phyloP scores from a whole-genome alignment of 2,113 vertebrate genomes.

The Thymallus thymallus region DNA sequence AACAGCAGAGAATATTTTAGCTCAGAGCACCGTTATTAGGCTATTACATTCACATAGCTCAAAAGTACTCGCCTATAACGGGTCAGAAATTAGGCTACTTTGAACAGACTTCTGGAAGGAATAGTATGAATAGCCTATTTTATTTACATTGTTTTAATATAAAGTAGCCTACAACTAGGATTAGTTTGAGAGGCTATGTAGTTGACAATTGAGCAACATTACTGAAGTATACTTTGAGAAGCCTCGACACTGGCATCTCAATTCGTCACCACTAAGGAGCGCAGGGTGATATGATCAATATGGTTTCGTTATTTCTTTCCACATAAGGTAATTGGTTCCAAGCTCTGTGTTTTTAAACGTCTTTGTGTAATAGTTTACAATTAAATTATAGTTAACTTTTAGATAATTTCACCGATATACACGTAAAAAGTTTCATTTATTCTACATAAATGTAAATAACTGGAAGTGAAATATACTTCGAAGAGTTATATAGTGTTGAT shows the following conservation, averaged over 20 bases:
- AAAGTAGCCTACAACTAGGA: neutral
- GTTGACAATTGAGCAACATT: no score
- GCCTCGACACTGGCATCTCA: no score
- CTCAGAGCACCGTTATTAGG: neutral
- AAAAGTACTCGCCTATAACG: neutral
- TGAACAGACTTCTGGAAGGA: neutral
- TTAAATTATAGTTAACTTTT: no score
- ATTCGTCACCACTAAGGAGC: no score
- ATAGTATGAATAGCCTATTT: neutral
- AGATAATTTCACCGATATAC: no score
- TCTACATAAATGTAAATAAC: neutral
- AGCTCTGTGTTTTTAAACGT: neutral
- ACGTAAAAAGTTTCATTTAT: no score
- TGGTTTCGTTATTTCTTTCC: no score
- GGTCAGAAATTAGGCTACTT: neutral
- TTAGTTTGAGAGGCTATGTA: no score
- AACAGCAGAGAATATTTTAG: neutral
- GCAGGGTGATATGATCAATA: no score
- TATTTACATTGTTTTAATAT: neutral
- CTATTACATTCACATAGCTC: neutral
- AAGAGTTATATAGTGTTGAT: neutral
- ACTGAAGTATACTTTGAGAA: no score
- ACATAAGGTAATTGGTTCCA: neutral
- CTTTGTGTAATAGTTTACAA: no score
- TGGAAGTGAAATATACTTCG: neutral